Evolutionary conservation across 1,140 invertebrate species (phyloP).

Genomic region (Heliconius melpomene): DNA sequence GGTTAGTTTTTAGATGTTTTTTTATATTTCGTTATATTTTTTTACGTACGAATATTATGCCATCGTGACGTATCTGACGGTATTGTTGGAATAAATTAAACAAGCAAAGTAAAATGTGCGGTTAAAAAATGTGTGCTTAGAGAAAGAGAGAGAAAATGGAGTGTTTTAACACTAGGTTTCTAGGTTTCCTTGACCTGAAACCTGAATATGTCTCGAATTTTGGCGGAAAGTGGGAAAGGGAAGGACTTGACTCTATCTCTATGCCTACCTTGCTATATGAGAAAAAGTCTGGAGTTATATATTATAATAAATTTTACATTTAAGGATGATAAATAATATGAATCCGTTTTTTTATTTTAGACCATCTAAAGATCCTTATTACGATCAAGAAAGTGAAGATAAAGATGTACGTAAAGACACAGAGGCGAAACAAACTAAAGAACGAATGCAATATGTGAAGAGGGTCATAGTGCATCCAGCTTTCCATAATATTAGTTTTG

Average conservation of each 20-base stretch:
- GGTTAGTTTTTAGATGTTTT: slow-evolving; percentile 72
- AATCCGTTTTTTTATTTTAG: slow-evolving; percentile 67
- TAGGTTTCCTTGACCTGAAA: no score
- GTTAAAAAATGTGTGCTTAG: no score
- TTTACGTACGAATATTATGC: neutral
- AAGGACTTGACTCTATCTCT: no score
- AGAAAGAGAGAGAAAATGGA: no score
- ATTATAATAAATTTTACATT: neutral
- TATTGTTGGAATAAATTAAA: no score
- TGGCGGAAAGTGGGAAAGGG: no score
- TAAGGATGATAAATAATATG: neutral
- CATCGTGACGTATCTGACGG: no score
- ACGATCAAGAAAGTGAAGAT: slow-evolving; percentile 94
- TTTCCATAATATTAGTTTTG: slow-evolving; percentile 98
- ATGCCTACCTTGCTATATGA: no score
- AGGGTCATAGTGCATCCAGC: slow-evolving; percentile 98
- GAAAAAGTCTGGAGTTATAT: no score
- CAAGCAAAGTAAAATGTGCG: no score
- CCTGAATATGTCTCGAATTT: no score
- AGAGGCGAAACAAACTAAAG: slow-evolving; percentile 90
- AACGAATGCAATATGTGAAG: slow-evolving; percentile 93
- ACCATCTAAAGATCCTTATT: slow-evolving; percentile 94
- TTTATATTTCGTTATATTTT: neutral
- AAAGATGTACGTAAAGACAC: slow-evolving; percentile 90
- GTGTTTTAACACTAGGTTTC: no score